Evolutionary conservation across 2,888 invertebrate species (phyloP).

Genomic region (Mesorhabditis spiculigera): DNA sequence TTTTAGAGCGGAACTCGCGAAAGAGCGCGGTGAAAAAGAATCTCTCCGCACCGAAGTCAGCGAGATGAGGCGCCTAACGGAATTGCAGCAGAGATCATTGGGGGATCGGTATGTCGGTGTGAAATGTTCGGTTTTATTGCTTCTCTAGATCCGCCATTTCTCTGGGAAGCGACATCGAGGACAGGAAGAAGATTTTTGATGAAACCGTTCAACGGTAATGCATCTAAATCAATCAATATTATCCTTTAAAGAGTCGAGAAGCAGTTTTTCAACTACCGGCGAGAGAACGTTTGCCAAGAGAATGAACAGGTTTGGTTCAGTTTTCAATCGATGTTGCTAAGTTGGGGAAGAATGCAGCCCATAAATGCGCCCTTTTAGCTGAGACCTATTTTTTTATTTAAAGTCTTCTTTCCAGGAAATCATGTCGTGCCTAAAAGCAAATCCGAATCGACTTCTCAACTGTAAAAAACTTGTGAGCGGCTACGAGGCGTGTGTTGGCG

Average conservation of each 20-base stretch:
- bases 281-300: slow-evolving; percentile 52
- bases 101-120: not conserved
- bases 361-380: not conserved
- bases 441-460: slow-evolving; percentile 45
- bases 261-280: slow-evolving; percentile 51
- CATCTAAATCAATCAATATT: not conserved
- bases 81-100: slow-evolving; percentile 31
- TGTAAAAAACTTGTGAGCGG: slow-evolving; percentile 39
- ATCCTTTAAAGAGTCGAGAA: slow-evolving; percentile 32
- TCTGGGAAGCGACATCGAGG: slow-evolving; percentile 41
- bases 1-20: slow-evolving; percentile 42
- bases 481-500: slow-evolving; percentile 45
- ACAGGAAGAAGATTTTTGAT: slow-evolving; percentile 52
- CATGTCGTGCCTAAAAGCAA: slow-evolving; percentile 42
- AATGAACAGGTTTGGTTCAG: slow-evolving; percentile 41
- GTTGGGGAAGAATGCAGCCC: no score
- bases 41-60: slow-evolving; percentile 35
- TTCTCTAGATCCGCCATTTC: not conserved
- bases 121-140: not conserved
- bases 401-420: slow-evolving; percentile 33
- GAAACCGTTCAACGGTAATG: slow-evolving; percentile 48
- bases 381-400: not conserved
- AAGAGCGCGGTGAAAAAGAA: slow-evolving; percentile 44
- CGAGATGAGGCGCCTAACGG: slow-evolving; percentile 43
- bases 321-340: no score